Base-by-base conservation (phyloP, 2,888 invertebrate genomes). In the Stenurella melanura region DNA sequence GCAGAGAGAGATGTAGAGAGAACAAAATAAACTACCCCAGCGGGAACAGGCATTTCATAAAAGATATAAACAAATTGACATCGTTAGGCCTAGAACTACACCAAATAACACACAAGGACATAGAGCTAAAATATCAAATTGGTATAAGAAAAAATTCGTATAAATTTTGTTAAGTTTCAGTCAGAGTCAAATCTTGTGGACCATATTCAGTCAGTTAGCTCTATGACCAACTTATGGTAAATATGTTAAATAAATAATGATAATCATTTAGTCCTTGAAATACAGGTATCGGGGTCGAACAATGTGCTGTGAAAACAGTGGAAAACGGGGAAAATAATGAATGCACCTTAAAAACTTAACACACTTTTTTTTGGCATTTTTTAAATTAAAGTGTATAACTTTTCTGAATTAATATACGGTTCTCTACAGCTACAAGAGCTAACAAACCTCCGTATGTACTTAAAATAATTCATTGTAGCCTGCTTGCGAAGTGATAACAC, bases 41-140 rank as follows among this genome's bases (percentile, higher is more conserved):
- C 58, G 56, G 68, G 57, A 56, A 57, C 50, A 57, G 72, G 58
- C 38, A 42, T 21, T 18, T 19, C n/a, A 18, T 38, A 68, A 64
- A 26, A 6, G 5, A 17, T 69, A 76, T 64, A 82, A 81, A 82
- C 77, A 82, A 83, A 83, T 81, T 82, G 82, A 82, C 83, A 71
- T 78, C 77, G 74, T 78, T 82, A 81, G 80, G 78, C 79, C 79
- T 81, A 81, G 68, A 66, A 73, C 71, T 78, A 80, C 75, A 81
- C 75, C 67, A 68, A 81, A 61, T 72, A 77, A 72, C 74, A 79
- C 74, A 78, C 74, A 74, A 57, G 75, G 73, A 67, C 80, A 78
- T 75, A 75, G 79, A 78, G 79, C 78, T 81, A 75, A 78, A 78
- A 78, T 74, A 77, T 80, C 73, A 75, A 58, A 70, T 73, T 64